Evolutionary conservation across 2,797 vertebrate genomes (phyloP), one percentile per base, ranked within the genome.

Genomic region (Octomys mimax): DNA sequence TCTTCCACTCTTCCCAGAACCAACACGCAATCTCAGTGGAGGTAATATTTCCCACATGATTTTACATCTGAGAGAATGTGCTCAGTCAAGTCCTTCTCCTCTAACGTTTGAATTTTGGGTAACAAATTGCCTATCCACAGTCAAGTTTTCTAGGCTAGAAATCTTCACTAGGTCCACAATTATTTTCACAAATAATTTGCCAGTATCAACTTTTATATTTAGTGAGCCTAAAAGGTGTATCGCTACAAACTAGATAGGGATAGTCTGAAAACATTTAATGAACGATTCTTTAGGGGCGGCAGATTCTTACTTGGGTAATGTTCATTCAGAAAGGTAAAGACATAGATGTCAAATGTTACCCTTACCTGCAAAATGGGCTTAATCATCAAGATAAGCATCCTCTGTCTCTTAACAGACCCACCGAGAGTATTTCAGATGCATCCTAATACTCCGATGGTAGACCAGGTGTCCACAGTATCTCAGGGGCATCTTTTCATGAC

Each of bases 291-390:
- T 97, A 98, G 98, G 95, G 19, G 97, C 96, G 93, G 97, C 18
- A 68, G 85, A 94, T 92, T 96, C 77, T 94, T 98, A 94, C 97
- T 98, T 95, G 98, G 97, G 97, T 96, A 98, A 98, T 96, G 91
- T 97, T 36, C 86, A 86, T 97, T 95, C 96, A 98, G 98, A 97
- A 95, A 97, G 97, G 93, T 97, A 97, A 97, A 82, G 64, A 97
- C 83, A 96, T 96, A 97, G 98, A 98, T 97, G 95, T 94, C 77
- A 81, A 96, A 97, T 96, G 3, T 54, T 54, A 16, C 14, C 52
- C 52, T 54, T 54, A 54, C 52, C 52, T 13, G 52, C 52, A 54
- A 54, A 54, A 54, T 13, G 52, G 52, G 52, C 16, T 54, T 59
- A 78, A 71, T n/a, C 83, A n/a, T 49, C 36, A 62, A 62, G 31